Conservation (phyloP, 1,140 invertebrate genomes). For the Dendroctonus valens region DNA sequence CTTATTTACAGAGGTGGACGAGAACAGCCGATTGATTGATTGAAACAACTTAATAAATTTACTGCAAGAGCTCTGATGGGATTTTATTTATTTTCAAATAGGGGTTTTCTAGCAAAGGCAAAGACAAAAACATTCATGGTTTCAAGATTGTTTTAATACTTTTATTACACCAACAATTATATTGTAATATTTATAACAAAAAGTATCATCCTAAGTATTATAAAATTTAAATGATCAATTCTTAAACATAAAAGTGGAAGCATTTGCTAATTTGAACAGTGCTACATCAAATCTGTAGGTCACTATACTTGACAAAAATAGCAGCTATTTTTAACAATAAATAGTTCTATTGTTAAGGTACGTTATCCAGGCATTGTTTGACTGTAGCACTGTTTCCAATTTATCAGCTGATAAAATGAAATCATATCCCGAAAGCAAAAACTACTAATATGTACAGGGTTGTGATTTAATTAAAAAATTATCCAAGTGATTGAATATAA, state of each 20-base stretch:
- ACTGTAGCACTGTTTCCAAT: constrained; percentile 32
- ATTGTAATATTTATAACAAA: constrained; percentile 51
- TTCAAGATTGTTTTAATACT: constrained; percentile 37
- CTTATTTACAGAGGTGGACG: too few species aligned
- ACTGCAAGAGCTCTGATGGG: too few species aligned
- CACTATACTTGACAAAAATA: neutral
- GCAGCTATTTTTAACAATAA: constrained; percentile 2
- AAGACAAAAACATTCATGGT: too few species aligned
- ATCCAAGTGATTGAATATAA: constrained; percentile 39
- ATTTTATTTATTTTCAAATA: too few species aligned
- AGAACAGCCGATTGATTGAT: too few species aligned
- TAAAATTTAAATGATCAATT: constrained; percentile 42
- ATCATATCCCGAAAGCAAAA: constrained; percentile 43
- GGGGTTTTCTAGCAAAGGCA: too few species aligned
- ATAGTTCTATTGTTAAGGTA: too few species aligned
- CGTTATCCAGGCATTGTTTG: too few species aligned
- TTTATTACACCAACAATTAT: constrained; percentile 54
- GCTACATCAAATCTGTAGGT: neutral
- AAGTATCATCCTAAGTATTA: constrained; percentile 48
- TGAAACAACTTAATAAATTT: too few species aligned
- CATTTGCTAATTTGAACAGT: constrained; percentile 37
- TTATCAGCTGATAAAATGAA: constrained; percentile 35
- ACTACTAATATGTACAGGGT: constrained; percentile 38
- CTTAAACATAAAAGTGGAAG: constrained; percentile 46
- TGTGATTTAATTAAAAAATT: constrained; percentile 29